Base-by-base conservation (phyloP, 2,797 vertebrate genomes). In the Champsocephalus esox region DNA sequence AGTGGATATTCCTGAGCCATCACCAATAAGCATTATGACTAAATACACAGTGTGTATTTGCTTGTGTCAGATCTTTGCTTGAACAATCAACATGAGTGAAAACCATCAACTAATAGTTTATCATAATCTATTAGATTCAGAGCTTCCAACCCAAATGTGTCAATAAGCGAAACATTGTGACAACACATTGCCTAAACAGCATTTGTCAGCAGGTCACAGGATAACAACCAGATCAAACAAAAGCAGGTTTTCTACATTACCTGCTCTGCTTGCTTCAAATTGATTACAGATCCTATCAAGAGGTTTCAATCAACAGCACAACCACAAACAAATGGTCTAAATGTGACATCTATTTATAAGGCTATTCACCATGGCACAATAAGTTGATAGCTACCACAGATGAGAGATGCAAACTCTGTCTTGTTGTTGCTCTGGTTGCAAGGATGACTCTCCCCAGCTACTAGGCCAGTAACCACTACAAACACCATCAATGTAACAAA, bases 401-500 rank as follows among this genome's bases (percentile, higher is more conserved):
- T 46, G 65, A 48, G 75, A 83, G 84, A 88, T 82, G 82, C 73
- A 90, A 88, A 91, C 70, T 73, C 65, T 71, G 63, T 54, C 82
- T 82, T 82, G 59, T 84, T 83, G 92, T 94, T 94, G 91, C 90
- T 94, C 78, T 89, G 90, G 92, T 88, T 90, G 91, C 92, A 90
- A 62, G 52, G 74, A 81, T 87, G 79, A 75, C 84, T 91, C 86
- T 93, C 90, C 91, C 85, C 77, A 67, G 84, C 90, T 93, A 92
- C 91, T 87, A 48, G 58, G 56, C 67, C 76, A 89, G 94, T 93
- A 93, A 94, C 93, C 92, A 94, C 87, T 88, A 93, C 92, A 95
- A 94, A 94, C 92, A 91, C 41, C 9, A 46, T 6, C 24, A 70
- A 48, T 82, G 73, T 69, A 19, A 81, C 72, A 80, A 88, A 84